Base-by-base conservation (phyloP, 2,797 vertebrate species). In the Sebastes aleutianus region DNA sequence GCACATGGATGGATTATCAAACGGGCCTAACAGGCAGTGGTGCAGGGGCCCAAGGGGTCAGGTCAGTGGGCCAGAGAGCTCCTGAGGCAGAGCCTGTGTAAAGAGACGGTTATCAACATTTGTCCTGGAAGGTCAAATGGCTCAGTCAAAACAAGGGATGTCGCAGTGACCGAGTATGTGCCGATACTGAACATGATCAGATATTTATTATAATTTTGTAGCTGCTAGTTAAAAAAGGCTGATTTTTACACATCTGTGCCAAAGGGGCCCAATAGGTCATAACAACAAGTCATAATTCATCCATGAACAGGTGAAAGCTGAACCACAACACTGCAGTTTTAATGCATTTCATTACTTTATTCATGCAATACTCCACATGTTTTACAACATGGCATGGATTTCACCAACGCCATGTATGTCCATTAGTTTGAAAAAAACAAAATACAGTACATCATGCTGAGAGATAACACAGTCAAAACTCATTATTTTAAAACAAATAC, bases 401-500 rank as follows among this genome's bases (percentile, higher is more conserved):
- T 79, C 1, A 80, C 24, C 67, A 63, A 86, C 64, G 78, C 59
- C 69, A 77, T 14, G 13, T 63, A 84, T 72, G 76, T 76, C 57
- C 26, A 73, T 77, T 82, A 81, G 69, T 86, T 65, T 73, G 43
- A 67, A 65, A 72, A 73, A 58, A 71, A 22, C 26, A 14, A 56
- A 61, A 78, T 54, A 86, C 70, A 87, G 76, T 82, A 80, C 68
- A 86, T 87, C 89, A 92, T 91, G 90, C 90, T 91, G 87, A 89
- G 87, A 85, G 72, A 91, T 82, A 93, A 89, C 79, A 89, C 88
- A 90, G 90, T 84, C 82, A 90, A 73, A 85, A 90, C 5, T 80
- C 58, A 82, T 91, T 89, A 89, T 91, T 92, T 91, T 85, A 92
- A 88, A 94, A 94, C 85, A 93, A 92, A 93, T 88, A 93, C 71